These are phyloP conservation scores for Sarcophilus harrisii DNA, from an alignment of 2,797 vertebrate genomes.

Conservation along the genomic window DNA sequence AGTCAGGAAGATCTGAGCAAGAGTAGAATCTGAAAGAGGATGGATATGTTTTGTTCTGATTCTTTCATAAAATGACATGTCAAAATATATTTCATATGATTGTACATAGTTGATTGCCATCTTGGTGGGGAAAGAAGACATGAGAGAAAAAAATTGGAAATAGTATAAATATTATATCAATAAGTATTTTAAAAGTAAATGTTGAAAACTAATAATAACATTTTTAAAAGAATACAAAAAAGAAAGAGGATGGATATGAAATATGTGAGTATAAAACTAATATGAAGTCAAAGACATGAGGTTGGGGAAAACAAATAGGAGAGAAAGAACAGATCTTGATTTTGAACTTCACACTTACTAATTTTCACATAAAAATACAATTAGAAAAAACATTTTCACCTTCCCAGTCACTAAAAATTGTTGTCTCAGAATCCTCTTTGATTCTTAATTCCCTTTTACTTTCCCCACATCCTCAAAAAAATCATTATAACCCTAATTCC, in stretches of 20 bases:
- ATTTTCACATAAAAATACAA: neutral
- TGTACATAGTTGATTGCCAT: too few relatives aligned
- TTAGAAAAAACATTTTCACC: neutral
- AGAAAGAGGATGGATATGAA: neutral
- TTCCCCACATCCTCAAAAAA: neutral
- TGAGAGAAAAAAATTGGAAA: too few relatives aligned
- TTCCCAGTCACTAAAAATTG: neutral
- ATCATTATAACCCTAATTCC: neutral
- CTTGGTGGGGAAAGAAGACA: too few relatives aligned
- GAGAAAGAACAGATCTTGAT: neutral
- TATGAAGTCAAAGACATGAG: neutral
- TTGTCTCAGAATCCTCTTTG: neutral
- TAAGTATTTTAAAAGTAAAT: too few relatives aligned
- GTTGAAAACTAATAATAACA: too few relatives aligned
- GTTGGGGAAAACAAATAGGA: neutral
- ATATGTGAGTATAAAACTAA: neutral
- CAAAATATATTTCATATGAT: too few relatives aligned
- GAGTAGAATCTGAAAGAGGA: neutral
- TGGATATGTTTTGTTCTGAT: neutral
- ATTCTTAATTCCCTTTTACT: neutral
- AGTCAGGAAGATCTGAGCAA: neutral
- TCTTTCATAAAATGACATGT: too few relatives aligned
- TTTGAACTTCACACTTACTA: neutral
- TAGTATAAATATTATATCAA: too few relatives aligned
- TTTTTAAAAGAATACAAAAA: too few relatives aligned